Base-by-base conservation (phyloP, 2,888 invertebrate genomes). In the Mechanitis messenoides region DNA sequence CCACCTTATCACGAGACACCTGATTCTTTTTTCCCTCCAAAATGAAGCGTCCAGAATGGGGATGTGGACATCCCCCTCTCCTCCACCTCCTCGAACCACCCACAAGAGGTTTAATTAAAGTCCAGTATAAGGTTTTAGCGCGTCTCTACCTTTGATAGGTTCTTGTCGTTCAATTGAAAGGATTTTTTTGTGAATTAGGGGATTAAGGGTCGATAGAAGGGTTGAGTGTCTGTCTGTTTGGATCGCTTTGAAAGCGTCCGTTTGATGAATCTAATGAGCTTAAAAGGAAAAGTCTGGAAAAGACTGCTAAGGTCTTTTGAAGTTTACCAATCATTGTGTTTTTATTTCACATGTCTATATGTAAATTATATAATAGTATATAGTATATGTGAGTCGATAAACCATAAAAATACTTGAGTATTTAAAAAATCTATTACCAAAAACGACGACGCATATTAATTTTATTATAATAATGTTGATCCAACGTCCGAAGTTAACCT, bases 51-150 rank as follows among this genome's bases (percentile, higher is more conserved):
- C 83, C 80, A 72, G 76, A 80, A 80, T 82, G 83, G 85, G 85
- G 83, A 85, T 84, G 83, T 83, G 85, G 84, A 85, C 86, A 82
- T 80, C 77, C 78, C 74, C 63, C 68, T 65, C 62, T 60, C 69
- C 59, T 64, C 60, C 62, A 38, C 58, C 63, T 59, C 53, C 47
- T 20, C 20, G 55, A 53, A 64, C 63, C 69, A 72, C 72, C 71
- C 72, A 72, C 69, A 69, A 76, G 71, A 73, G 80, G 79, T 86
- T 87, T 89, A 88, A 89, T 89, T 88, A 88, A 88, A 87, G 85
- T 80, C 80, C 79, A 79, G 86, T 78, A 73, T 83, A 87, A 87
- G 88, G 87, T 80, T 87, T 83, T 86, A 86, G 81, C 85, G 83
- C 85, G 80, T 84, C 83, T 83, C 80, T 76, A 81, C 74, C 74